Base-by-base conservation (phyloP, 2,888 invertebrate genomes). In the Athetis lepigone region DNA sequence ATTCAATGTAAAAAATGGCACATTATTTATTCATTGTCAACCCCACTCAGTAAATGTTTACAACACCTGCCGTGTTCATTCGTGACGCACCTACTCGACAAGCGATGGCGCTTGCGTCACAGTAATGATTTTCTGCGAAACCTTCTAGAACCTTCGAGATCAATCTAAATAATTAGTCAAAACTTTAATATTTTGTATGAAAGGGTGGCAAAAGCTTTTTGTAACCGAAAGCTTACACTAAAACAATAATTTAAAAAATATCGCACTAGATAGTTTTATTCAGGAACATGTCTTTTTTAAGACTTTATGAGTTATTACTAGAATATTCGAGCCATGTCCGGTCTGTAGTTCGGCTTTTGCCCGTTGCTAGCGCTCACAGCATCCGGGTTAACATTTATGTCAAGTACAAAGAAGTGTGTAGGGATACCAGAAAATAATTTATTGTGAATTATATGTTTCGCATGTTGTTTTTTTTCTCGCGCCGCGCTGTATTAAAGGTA, bases 291-390 rank as follows among this genome's bases (percentile, higher is more conserved):
- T 2, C 19, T 23, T 66, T 75, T 73, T 80, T 16, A 16, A 4
- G 4, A 62, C 33, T 68, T 62, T 13, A 43, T 47, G 43, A 19
- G 23, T 75, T 80, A 36, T 36, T 45, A 82, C 94, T 88, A 84
- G 94, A 94, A 93, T 69, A 61, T 93, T 94, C 93, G 3, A 39
- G n/a, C 45, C 11, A 71, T 79, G 77, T 94, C 94, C 94, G 88
- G 82, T 69, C 27, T 45, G 33, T 87, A 80, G 75, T 88, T 81
- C 56, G 0, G 13, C 88, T 87, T 68, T 39, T 84, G 67, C 49
- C 84, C 92, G 81, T 85, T 45, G 8, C 21, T 0, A 37, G 87
- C 91, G 91, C 89, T 88, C 70, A 57, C 36, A 18, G 75, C 76
- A 68, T 93, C 93, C 93, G 87, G 76, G 55, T 61, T 66, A 60